Percentiles rank a stretch among this genome's conserved stretches.
These are phyloP conservation scores for human DNA, from an alignment of 2,113 vertebrate species.

Conservation along the genomic window GRCh38 chrX:131564501-131565000, in stretches of 20 bases:
- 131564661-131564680: neutral
- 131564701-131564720: neutral
- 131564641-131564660: neutral
- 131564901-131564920: neutral
- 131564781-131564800: neutral
- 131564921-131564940: neutral
- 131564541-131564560: neutral
- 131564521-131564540: neutral
- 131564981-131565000: neutral
- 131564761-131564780: neutral
- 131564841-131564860: neutral
- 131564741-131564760: neutral
- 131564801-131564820: constrained; percentile 34
- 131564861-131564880: neutral
- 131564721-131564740: neutral
- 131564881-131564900: neutral
- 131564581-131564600: neutral
- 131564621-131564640: neutral
- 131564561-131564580: neutral
- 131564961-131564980: constrained; percentile 5
- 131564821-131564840: neutral
- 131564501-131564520: neutral
- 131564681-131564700: neutral
- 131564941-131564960: neutral
- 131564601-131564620: constrained; percentile 4